A percentile compares a stretch with the other conserved stretches of the same genome.
phyloP scores from a whole-genome alignment of 2,797 vertebrate genomes.

The Lacerta agilis region DNA sequence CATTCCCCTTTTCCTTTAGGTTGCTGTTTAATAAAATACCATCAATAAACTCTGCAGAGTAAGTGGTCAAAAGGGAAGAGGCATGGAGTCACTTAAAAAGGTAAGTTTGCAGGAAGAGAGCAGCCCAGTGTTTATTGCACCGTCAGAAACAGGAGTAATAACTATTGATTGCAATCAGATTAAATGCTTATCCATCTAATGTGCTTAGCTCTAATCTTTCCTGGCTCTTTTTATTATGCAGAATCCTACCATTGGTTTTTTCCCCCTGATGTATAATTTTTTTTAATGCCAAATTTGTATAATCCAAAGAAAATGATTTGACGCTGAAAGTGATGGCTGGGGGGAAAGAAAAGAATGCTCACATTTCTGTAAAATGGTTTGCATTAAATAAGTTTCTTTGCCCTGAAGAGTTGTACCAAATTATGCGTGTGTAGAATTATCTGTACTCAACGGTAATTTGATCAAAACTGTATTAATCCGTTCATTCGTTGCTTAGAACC shows the following conservation, averaged over 20 bases:
- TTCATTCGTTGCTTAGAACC: background rate
- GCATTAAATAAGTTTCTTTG: constrained; percentile 34
- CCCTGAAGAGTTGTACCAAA: constrained; percentile 12
- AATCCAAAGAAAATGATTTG: background rate
- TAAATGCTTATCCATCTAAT: background rate
- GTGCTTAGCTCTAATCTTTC: background rate
- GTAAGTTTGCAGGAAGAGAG: background rate
- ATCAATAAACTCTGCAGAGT: background rate
- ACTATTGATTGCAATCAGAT: constrained; percentile 2
- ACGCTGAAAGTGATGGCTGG: constrained; percentile 14
- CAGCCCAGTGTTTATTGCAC: background rate
- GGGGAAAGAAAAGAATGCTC: background rate
- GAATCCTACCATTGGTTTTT: background rate
- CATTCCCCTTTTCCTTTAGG: background rate
- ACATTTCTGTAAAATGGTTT: constrained; percentile 47
- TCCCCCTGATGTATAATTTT: background rate
- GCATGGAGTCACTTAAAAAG: background rate
- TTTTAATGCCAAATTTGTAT: background rate
- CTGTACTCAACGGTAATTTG: background rate
- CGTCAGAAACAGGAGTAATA: constrained; percentile 14
- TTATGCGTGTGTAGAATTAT: constrained; percentile 18
- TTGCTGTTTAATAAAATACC: background rate
- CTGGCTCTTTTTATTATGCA: background rate
- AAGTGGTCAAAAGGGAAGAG: background rate
- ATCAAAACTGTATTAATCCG: background rate